Percentiles rank a stretch among this genome's conserved stretches.
These are phyloP conservation scores for Zele albiditarsus DNA, from an alignment of 2,888 invertebrate genomes.

Conservation along the genomic window DNA sequence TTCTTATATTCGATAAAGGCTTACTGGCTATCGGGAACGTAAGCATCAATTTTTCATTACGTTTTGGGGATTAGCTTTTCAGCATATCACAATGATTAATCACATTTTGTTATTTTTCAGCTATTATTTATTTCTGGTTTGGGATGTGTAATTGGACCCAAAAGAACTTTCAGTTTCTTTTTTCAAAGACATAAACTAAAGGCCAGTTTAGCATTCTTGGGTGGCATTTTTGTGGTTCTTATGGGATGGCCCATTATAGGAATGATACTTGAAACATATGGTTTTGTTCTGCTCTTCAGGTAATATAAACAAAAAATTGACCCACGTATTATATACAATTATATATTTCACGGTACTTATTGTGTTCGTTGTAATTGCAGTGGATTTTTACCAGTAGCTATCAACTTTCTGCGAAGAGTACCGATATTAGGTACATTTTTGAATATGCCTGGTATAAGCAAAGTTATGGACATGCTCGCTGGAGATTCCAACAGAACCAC, in stretches of 20 bases:
- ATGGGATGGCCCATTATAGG: constrained; percentile 97
- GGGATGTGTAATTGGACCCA: constrained; percentile 96
- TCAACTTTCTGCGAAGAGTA: constrained; percentile 94
- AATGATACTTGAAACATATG: constrained; percentile 97
- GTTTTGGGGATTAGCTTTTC: constrained; percentile 12
- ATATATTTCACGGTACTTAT: not conserved
- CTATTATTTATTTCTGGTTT: constrained; percentile 96
- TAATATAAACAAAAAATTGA: constrained; percentile 63
- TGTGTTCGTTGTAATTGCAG: constrained; percentile 75
- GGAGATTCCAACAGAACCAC: constrained; percentile 88
- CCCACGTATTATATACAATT: not conserved
- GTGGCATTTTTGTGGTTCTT: constrained; percentile 93
- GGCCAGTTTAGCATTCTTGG: constrained; percentile 91
- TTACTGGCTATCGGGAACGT: constrained; percentile 99
- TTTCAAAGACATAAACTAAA: constrained; percentile 97
- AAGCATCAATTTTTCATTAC: constrained; percentile 73
- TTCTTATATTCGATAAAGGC: constrained; percentile 97
- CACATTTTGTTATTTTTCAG: constrained; percentile 74
- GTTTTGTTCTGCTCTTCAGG: constrained; percentile 91
- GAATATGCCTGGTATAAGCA: constrained; percentile 91
- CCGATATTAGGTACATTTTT: constrained; percentile 92
- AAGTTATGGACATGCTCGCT: constrained; percentile 86
- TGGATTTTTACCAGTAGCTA: constrained; percentile 96
- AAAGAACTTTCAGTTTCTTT: constrained; percentile 96
- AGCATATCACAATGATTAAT: not conserved